Conservation (phyloP, 2,888 invertebrate genomes). For the Agrilus mali region DNA sequence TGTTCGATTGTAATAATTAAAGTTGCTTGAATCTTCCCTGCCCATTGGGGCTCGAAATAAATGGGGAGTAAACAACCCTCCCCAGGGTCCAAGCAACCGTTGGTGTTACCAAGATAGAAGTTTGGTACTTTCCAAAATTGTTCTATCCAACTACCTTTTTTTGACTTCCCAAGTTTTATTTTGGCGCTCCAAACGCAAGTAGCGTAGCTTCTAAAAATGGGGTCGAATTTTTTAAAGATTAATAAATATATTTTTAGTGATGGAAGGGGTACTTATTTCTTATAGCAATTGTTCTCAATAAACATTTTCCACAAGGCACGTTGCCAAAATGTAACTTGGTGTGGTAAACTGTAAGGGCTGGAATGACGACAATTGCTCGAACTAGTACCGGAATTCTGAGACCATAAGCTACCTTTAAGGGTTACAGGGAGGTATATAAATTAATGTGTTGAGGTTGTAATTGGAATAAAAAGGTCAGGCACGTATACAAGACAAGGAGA, state of each 20-base stretch:
- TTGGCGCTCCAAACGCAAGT: conserved; percentile 38
- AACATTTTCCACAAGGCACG: conserved; percentile 46
- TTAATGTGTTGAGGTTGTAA: no score
- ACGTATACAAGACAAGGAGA: not conserved
- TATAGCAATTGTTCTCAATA: conserved; percentile 39
- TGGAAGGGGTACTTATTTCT: conserved; percentile 39
- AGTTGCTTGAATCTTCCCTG: conserved; percentile 29
- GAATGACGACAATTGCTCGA: conserved; percentile 44
- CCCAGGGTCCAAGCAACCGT: conserved; percentile 39
- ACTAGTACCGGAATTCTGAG: conserved; percentile 44
- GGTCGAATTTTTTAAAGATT: not conserved
- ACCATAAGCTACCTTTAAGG: conserved; percentile 41
- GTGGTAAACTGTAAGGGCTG: conserved; percentile 37
- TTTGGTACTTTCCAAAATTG: conserved; percentile 13
- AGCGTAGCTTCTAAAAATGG: conserved; percentile 38
- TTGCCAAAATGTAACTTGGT: conserved; percentile 40
- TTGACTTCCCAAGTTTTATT: conserved; percentile 2
- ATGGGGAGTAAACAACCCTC: conserved; percentile 40
- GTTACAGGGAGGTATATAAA: not conserved
- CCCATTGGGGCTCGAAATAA: conserved; percentile 42
- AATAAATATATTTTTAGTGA: conserved; percentile 17
- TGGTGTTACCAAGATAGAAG: conserved; percentile 26
- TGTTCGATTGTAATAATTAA: conserved; percentile 35
- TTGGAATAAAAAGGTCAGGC: no score
- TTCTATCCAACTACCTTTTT: conserved; percentile 9